Percentiles rank a stretch among this genome's conserved stretches.
These are phyloP conservation scores for Homalodisca vitripennis DNA, from an alignment of 1,140 invertebrate species.

Conservation along the genomic window DNA sequence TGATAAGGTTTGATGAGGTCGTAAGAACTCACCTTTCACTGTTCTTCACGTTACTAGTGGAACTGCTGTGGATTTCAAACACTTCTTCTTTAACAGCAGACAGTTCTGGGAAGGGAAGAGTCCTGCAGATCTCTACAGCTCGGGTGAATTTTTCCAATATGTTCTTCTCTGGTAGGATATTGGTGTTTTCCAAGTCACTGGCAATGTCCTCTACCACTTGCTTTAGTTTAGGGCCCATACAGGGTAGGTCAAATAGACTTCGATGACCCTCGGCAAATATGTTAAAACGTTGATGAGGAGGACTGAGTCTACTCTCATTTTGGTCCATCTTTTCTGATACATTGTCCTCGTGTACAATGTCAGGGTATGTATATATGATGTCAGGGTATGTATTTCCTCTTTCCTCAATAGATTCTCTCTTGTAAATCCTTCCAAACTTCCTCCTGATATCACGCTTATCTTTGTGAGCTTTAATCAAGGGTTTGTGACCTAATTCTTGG, in stretches of 20 bases:
- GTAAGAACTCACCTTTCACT: slow-evolving; percentile 8
- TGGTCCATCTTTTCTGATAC: background rate
- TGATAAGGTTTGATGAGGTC: too few relatives aligned
- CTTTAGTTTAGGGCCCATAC: background rate
- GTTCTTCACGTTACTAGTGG: background rate
- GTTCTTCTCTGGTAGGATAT: slow-evolving; percentile 15
- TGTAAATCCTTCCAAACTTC: too few relatives aligned
- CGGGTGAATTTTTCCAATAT: background rate
- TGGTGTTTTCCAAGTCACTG: slow-evolving; percentile 7
- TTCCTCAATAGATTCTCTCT: too few relatives aligned
- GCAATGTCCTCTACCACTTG: slow-evolving; percentile 4
- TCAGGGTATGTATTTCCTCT: too few relatives aligned
- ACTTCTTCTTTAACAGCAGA: background rate
- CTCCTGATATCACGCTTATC: too few relatives aligned
- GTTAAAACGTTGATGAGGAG: slow-evolving; percentile 14
- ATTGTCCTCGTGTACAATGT: too few relatives aligned
- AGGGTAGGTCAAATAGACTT: background rate
- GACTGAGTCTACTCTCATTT: background rate
- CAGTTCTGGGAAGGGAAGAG: background rate
- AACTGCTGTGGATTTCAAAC: background rate
- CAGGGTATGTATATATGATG: too few relatives aligned
- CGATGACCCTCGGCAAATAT: background rate
- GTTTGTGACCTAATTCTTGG: too few relatives aligned
- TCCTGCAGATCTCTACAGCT: slow-evolving; percentile 7
- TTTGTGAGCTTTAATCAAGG: too few relatives aligned